Conservation (phyloP, 2,113 vertebrate genomes). For the Helogale parvula region DNA sequence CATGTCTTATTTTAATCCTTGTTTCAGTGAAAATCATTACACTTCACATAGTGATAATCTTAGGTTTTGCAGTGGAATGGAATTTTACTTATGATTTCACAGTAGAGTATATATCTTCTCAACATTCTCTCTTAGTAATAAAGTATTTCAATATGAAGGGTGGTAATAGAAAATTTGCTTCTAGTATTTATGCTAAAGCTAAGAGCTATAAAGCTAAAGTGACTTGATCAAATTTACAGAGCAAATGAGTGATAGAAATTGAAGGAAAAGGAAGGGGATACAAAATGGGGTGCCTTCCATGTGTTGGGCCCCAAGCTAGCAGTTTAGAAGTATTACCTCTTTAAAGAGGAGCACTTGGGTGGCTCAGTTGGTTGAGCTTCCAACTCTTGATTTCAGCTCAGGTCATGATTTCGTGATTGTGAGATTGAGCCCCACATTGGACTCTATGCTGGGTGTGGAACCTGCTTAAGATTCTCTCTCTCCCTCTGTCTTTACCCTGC, state of each 20-base stretch:
- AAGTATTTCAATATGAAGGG: background rate
- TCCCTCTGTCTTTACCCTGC: too few species aligned
- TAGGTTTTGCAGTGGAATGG: background rate
- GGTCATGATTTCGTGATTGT: too few species aligned
- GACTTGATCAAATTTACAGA: background rate
- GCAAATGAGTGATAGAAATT: background rate
- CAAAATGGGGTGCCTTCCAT: background rate
- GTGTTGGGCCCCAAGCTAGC: too few species aligned
- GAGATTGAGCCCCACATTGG: too few species aligned
- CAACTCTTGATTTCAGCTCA: too few species aligned
- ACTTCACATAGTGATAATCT: background rate
- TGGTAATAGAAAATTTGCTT: background rate
- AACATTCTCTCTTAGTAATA: background rate
- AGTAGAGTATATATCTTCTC: background rate
- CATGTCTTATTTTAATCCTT: background rate
- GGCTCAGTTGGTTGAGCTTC: too few species aligned
- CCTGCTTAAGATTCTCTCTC: too few species aligned
- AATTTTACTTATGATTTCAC: background rate
- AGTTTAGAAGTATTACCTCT: background rate
- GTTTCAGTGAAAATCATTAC: background rate
- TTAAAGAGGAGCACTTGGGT: background rate
- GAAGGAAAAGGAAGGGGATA: background rate
- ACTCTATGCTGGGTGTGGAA: too few species aligned
- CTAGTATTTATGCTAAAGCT: background rate
- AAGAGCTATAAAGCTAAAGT: background rate